Conservation (phyloP, 1,140 invertebrate species). For the Colletes gigas region DNA sequence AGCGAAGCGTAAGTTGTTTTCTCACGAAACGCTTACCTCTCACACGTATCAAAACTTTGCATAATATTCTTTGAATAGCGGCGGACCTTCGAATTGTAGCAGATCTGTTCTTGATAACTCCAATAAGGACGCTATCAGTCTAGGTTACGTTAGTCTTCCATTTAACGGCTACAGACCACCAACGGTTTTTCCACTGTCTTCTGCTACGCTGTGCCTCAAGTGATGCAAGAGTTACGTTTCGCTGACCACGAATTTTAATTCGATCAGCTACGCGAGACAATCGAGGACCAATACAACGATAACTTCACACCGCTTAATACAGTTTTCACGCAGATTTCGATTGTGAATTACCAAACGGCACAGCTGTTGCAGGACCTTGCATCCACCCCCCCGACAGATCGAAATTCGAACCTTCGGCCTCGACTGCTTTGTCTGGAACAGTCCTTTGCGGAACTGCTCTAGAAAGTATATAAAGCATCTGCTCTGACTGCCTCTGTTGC, state of each 20-base stretch:
- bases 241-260: slow-evolving; percentile 41
- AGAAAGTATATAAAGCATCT: no score
- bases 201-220: slow-evolving; percentile 41
- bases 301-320: slow-evolving; percentile 19
- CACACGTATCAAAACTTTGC: slow-evolving; percentile 61
- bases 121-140: slow-evolving; percentile 67
- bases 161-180: slow-evolving; percentile 64
- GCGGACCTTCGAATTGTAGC: slow-evolving; percentile 52
- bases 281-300: not conserved
- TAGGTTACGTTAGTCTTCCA: slow-evolving; percentile 66
- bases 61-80: slow-evolving; percentile 54
- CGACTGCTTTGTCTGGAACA: no score
- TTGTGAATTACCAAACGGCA: slow-evolving; percentile 55
- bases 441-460: no score
- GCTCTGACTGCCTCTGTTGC: slow-evolving; percentile 31
- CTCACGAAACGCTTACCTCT: slow-evolving; percentile 22
- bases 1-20: not conserved
- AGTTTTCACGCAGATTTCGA: slow-evolving; percentile 30
- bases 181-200: slow-evolving; percentile 64
- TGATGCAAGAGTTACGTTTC: slow-evolving; percentile 39
- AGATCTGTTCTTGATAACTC: slow-evolving; percentile 48
- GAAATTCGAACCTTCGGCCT: no score
- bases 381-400: no score
- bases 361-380: slow-evolving; percentile 34
- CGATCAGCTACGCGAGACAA: slow-evolving; percentile 31